Conservation (phyloP, 2,888 invertebrate species). For the Torymus aiolomorphi region DNA sequence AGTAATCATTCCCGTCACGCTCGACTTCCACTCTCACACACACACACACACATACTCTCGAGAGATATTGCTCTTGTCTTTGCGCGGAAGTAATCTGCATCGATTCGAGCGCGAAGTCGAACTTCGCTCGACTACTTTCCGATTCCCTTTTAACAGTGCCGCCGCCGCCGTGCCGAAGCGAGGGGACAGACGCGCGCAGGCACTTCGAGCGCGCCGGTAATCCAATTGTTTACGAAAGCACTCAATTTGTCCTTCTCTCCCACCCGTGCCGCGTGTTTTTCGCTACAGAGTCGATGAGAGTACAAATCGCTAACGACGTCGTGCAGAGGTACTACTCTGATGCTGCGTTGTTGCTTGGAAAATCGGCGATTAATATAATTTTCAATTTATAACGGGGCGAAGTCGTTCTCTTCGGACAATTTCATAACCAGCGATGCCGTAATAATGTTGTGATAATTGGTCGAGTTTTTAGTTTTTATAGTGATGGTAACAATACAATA, state of each 20-base stretch:
- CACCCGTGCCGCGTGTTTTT: neutral
- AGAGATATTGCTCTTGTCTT: constrained; percentile 27
- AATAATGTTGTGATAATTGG: too few relatives aligned
- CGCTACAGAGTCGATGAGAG: too few relatives aligned
- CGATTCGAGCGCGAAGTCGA: constrained; percentile 42
- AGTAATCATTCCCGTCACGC: constrained; percentile 7
- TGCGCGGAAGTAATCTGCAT: constrained; percentile 41
- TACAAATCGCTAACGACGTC: too few relatives aligned
- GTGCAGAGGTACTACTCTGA: too few relatives aligned
- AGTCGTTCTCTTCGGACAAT: neutral
- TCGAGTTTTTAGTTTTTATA: too few relatives aligned
- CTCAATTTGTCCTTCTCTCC: constrained; percentile 31
- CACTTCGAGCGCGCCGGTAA: constrained; percentile 28
- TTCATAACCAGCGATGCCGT: too few relatives aligned
- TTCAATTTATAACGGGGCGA: too few relatives aligned
- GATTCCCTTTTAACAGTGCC: constrained; percentile 28
- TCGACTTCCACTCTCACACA: neutral
- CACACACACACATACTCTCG: neutral
- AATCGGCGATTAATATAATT: too few relatives aligned
- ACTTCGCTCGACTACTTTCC: constrained; percentile 46
- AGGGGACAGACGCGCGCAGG: neutral
- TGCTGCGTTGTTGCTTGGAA: too few relatives aligned
- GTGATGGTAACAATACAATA: too few relatives aligned
- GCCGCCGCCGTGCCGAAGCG: neutral
- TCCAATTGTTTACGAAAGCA: constrained; percentile 52